Percentiles rank a stretch among this genome's conserved stretches.
Evolutionary conservation across 2,113 vertebrate genomes (phyloP).

Genomic region (Macrotus californicus): DNA sequence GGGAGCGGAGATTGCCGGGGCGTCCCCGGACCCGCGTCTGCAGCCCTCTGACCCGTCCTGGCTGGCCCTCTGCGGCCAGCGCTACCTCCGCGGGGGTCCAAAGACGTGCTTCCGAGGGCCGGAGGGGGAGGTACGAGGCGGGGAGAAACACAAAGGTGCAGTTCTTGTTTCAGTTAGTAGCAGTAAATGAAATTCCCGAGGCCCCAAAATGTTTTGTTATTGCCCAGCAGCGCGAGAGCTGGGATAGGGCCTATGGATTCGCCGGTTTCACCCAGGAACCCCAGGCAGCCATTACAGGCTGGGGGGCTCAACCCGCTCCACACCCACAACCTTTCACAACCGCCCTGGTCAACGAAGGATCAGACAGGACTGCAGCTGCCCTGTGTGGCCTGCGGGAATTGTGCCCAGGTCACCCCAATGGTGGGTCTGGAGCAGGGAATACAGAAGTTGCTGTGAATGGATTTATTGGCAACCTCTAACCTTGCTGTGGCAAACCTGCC

Average conservation of each 20-base stretch:
- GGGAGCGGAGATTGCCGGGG: neutral
- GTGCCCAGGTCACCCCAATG: neutral
- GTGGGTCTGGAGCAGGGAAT: conserved; percentile 18
- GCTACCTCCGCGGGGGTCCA: neutral
- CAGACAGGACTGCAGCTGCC: neutral
- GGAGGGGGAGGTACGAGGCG: neutral
- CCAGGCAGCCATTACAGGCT: neutral
- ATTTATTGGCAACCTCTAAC: conserved; percentile 68
- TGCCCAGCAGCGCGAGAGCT: neutral
- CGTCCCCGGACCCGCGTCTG: neutral
- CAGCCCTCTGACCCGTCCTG: neutral
- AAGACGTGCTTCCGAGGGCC: neutral
- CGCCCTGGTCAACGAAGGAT: neutral
- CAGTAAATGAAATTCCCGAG: conserved; percentile 39
- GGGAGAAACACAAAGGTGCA: conserved; percentile 55
- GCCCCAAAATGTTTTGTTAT: conserved; percentile 57
- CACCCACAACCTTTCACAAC: neutral
- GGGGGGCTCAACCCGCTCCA: neutral
- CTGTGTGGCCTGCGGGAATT: neutral
- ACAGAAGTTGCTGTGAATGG: conserved; percentile 65
- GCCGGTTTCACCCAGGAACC: neutral
- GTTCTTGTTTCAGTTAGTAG: conserved; percentile 43
- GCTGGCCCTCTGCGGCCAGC: neutral
- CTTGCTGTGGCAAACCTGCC: conserved; percentile 54
- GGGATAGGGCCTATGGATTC: neutral